Evolutionary conservation across 2,113 vertebrate genomes (phyloP).

Genomic region (Prolemur simus): DNA sequence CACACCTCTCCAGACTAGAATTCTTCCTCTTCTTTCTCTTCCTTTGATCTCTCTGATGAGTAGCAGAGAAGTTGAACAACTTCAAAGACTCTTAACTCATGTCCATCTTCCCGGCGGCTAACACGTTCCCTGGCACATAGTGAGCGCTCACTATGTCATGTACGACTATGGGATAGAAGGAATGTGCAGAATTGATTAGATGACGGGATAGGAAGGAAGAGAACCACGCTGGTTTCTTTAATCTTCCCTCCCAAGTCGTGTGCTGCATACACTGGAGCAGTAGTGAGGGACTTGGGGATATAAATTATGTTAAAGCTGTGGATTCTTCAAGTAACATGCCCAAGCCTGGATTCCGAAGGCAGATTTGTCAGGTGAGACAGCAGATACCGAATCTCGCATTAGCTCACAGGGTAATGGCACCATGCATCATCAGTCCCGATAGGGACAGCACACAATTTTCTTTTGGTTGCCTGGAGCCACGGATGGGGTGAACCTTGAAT

Average conservation of each 20-base stretch:
- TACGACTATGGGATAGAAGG: background rate
- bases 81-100: background rate
- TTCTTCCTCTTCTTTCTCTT: background rate
- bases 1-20: background rate
- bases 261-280: background rate
- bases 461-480: background rate
- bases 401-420: background rate
- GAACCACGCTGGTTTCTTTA: background rate
- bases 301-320: background rate
- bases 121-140: background rate
- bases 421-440: background rate
- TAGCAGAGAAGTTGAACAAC: background rate
- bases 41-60: background rate
- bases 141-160: background rate
- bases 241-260: background rate
- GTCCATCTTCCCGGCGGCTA: background rate
- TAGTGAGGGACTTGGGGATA: background rate
- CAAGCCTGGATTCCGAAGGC: slow-evolving; percentile 38
- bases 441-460: background rate
- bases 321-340: background rate
- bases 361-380: slow-evolving; percentile 31
- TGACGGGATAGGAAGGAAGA: background rate
- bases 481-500: background rate
- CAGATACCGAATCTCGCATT: background rate
- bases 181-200: background rate